phyloP scores from a whole-genome alignment of 2,888 invertebrate species.

The Penaeus monodon region DNA sequence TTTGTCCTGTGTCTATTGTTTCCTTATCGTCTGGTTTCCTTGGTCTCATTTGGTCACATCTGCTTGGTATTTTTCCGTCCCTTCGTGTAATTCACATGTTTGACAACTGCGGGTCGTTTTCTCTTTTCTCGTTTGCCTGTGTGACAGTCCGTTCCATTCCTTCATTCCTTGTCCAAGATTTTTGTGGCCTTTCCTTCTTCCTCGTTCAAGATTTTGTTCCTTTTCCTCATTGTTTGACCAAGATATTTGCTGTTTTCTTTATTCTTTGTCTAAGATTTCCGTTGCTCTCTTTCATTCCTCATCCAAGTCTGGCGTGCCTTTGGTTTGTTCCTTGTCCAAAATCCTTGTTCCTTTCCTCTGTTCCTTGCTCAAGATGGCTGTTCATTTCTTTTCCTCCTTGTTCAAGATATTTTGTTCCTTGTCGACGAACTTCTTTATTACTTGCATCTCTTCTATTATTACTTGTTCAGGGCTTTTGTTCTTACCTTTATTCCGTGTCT shows the following conservation, averaged over 20 bases:
- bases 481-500: no score
- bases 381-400: not conserved
- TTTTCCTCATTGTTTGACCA: not conserved
- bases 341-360: not conserved
- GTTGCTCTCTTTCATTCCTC: not conserved
- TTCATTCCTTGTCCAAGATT: not conserved
- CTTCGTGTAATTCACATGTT: no score
- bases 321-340: not conserved
- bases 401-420: no score
- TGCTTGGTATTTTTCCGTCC: not conserved
- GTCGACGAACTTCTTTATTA: no score
- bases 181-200: no score
- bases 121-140: not conserved
- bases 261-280: not conserved
- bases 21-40: not conserved
- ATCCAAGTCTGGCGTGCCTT: not conserved
- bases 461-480: no score
- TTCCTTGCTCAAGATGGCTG: no score
- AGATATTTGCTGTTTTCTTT: not conserved
- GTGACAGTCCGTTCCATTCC: not conserved
- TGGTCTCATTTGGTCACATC: not conserved
- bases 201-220: not conserved
- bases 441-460: not conserved
- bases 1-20: no score
- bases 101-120: not conserved